Evolutionary conservation across 2,797 vertebrate genomes (phyloP).

Genomic region (Fundulus diaphanus): DNA sequence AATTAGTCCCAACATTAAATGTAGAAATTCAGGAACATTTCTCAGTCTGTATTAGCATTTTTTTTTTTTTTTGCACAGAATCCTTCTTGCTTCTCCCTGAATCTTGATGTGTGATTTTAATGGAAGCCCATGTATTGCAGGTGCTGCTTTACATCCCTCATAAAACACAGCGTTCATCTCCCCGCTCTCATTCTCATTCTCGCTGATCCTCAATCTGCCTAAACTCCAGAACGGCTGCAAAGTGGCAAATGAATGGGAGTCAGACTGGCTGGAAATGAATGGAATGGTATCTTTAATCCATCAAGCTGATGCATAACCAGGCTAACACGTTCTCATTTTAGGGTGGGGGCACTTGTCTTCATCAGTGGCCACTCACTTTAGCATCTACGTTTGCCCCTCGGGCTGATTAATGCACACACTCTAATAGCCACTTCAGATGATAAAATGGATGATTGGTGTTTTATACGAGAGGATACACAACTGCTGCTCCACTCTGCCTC

Average conservation of each 20-base stretch:
- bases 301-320: slow-evolving; percentile 80
- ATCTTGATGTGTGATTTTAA: slow-evolving; percentile 39
- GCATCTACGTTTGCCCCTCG: slow-evolving; percentile 64
- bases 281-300: slow-evolving; percentile 77
- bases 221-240: slow-evolving; percentile 54
- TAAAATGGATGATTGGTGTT: slow-evolving; percentile 76
- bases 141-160: slow-evolving; percentile 54
- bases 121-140: slow-evolving; percentile 40
- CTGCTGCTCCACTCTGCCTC: slow-evolving; percentile 33
- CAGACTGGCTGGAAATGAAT: slow-evolving; percentile 73
- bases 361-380: slow-evolving; percentile 74
- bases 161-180: slow-evolving; percentile 62
- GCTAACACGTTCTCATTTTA: slow-evolving; percentile 61
- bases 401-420: slow-evolving; percentile 71
- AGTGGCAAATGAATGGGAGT: slow-evolving; percentile 75
- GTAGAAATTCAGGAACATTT: slow-evolving; percentile 11
- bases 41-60: slow-evolving; percentile 30
- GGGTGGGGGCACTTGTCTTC: slow-evolving; percentile 68
- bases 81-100: slow-evolving; percentile 30
- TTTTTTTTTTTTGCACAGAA: slow-evolving; percentile 44
- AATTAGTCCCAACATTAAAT: slow-evolving; percentile 32
- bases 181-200: slow-evolving; percentile 24
- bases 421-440: slow-evolving; percentile 74
- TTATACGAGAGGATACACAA: slow-evolving; percentile 43
- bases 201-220: slow-evolving; percentile 55